Evolutionary conservation across 1,140 invertebrate species (phyloP).

Genomic region (Rhizoglyphus robini): DNA sequence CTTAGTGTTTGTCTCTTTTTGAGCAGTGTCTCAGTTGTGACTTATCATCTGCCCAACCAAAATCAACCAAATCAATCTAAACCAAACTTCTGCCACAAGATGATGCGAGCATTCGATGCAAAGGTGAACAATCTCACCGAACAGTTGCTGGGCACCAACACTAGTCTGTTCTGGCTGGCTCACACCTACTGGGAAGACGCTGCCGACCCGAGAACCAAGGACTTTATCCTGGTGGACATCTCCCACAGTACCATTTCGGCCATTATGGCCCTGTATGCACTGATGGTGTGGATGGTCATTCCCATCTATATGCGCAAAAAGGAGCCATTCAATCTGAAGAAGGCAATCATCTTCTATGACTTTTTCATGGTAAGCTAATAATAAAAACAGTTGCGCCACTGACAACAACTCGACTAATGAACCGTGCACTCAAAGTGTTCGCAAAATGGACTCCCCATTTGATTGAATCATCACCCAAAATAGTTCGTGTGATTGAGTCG

Average conservation of each 20-base stretch:
- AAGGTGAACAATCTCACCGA: background rate
- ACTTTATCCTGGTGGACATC: conserved; percentile 69
- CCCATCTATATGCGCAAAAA: conserved; percentile 70
- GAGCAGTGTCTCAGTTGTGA: no score
- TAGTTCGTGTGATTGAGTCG: no score
- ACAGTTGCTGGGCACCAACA: conserved; percentile 23
- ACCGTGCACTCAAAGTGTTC: no score
- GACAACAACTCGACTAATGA: no score
- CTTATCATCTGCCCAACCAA: no score
- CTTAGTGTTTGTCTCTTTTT: no score
- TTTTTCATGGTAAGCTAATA: conserved; percentile 39
- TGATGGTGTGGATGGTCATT: conserved; percentile 54
- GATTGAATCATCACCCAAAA: no score
- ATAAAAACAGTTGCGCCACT: no score
- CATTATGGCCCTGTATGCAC: conserved; percentile 33
- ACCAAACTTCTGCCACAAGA: background rate
- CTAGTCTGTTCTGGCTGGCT: conserved; percentile 33
- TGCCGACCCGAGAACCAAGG: conserved; percentile 63
- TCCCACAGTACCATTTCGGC: conserved; percentile 41
- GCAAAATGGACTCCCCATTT: no score
- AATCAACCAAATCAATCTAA: background rate
- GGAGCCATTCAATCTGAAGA: conserved; percentile 62
- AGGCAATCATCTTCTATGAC: conserved; percentile 27
- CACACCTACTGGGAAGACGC: conserved; percentile 18
- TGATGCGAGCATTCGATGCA: conserved; percentile 1